Evolutionary conservation across 2,113 vertebrate genomes (phyloP).

Genomic region (Garra rufa): DNA sequence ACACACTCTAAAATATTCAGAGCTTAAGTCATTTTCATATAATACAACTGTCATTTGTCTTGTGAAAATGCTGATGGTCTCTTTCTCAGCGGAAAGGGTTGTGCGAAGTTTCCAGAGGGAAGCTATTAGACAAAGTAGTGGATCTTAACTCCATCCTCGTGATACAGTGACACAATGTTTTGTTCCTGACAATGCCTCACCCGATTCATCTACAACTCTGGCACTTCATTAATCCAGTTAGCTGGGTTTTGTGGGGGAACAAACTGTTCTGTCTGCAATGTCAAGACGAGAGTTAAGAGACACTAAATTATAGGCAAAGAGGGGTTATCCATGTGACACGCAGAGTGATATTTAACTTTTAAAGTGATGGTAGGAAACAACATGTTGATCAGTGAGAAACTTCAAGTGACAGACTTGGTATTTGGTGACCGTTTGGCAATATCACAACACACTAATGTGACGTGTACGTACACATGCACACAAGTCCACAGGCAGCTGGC

Average conservation of each 20-base stretch:
- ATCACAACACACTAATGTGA: constrained; percentile 11
- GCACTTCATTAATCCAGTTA: constrained; percentile 30
- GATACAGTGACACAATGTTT: constrained; percentile 14
- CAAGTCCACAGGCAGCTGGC: constrained; percentile 42
- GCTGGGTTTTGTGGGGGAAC: neutral
- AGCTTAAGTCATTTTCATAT: neutral
- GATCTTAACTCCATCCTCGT: constrained; percentile 13
- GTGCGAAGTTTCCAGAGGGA: neutral
- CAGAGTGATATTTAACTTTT: constrained; percentile 7
- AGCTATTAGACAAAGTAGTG: constrained; percentile 1
- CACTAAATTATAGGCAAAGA: constrained; percentile 4
- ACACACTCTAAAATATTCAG: neutral
- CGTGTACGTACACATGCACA: constrained; percentile 44
- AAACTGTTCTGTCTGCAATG: constrained; percentile 13
- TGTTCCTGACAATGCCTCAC: constrained; percentile 3
- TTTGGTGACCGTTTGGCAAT: neutral
- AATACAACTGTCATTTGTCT: constrained; percentile 30
- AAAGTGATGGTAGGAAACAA: constrained; percentile 33
- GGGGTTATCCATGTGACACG: neutral
- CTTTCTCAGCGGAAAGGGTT: constrained; percentile 23
- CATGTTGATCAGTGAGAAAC: constrained; percentile 7
- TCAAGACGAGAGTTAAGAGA: neutral
- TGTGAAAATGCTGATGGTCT: constrained; percentile 44
- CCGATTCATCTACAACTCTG: constrained; percentile 4
- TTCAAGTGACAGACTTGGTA: constrained; percentile 26